Evolutionary conservation across 2,888 invertebrate genomes (phyloP).

Genomic region (Xanthorhoe designata): DNA sequence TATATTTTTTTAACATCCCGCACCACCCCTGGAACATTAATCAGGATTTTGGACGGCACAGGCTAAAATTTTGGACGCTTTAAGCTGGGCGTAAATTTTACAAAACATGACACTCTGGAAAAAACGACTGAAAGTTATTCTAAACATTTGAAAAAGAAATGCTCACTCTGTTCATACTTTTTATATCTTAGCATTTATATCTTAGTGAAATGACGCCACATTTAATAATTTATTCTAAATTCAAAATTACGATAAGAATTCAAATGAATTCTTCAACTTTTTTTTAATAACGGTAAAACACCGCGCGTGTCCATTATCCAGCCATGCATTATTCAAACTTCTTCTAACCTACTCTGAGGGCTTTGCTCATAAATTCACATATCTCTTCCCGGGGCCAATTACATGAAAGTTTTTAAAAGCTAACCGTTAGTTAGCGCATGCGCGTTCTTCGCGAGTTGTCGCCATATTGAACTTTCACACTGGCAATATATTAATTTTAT

Average conservation of each 20-base stretch:
- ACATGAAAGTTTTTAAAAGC: slow-evolving; percentile 65
- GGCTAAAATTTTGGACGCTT: slow-evolving; percentile 86
- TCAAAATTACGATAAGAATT: slow-evolving; percentile 38
- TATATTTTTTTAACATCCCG: slow-evolving; percentile 66
- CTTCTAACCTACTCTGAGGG: slow-evolving; percentile 54
- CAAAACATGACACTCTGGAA: slow-evolving; percentile 79
- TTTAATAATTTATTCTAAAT: slow-evolving; percentile 45
- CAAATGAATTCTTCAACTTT: slow-evolving; percentile 38
- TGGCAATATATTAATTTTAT: slow-evolving; percentile 76
- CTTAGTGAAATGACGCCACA: not conserved
- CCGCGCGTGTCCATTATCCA: slow-evolving; percentile 47
- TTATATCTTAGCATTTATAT: not conserved
- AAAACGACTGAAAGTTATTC: slow-evolving; percentile 70
- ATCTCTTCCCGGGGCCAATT: slow-evolving; percentile 64
- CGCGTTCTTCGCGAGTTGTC: slow-evolving; percentile 62
- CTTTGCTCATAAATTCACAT: slow-evolving; percentile 59
- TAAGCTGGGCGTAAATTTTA: slow-evolving; percentile 83
- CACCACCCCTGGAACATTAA: slow-evolving; percentile 82
- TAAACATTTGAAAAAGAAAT: slow-evolving; percentile 52
- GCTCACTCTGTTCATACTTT: slow-evolving; percentile 5
- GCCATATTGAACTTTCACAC: slow-evolving; percentile 80
- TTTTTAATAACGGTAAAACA: slow-evolving; percentile 40
- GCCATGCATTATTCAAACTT: slow-evolving; percentile 57
- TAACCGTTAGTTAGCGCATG: slow-evolving; percentile 59
- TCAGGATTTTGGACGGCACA: slow-evolving; percentile 89